Evolutionary conservation across 2,797 vertebrate genomes (phyloP).

Genomic region (Sciurus vulgaris): DNA sequence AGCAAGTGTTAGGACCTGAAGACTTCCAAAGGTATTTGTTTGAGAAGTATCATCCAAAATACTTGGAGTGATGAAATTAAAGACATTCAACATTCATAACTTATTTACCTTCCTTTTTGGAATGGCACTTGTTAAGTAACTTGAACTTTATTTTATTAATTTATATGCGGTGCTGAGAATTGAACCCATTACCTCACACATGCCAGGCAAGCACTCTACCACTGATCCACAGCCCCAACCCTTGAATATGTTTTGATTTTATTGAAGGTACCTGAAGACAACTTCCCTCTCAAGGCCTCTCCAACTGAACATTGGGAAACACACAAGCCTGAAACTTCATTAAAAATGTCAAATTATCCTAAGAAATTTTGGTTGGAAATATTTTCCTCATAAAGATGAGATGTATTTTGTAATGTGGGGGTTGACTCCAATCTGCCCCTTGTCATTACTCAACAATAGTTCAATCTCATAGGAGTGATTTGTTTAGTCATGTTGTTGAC

Average conservation of each 20-base stretch:
- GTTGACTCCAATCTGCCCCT: no score
- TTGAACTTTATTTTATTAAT: no score
- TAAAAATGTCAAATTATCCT: not conserved
- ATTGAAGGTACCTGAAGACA: not conserved
- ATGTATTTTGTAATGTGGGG: not conserved
- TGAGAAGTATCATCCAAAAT: not conserved
- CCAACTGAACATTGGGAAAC: rapidly evolving
- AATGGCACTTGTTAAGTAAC: not conserved
- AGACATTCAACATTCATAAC: slow-evolving; percentile 1
- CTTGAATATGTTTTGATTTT: not conserved
- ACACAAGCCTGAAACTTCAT: not conserved
- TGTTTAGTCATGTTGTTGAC: no score
- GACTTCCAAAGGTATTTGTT: slow-evolving; percentile 92
- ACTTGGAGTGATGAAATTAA: slow-evolving; percentile 15
- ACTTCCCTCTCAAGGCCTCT: not conserved
- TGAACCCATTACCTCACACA: no score
- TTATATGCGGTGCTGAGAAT: no score
- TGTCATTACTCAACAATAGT: no score
- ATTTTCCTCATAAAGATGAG: not conserved
- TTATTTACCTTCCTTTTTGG: slow-evolving; percentile 64
- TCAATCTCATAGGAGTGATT: no score
- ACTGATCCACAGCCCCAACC: no score
- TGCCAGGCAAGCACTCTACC: no score
- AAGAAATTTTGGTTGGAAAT: no score
- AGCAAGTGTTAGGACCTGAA: slow-evolving; percentile 89